Conservation (phyloP, 2,113 vertebrate species). For the Glaucomys volans region DNA sequence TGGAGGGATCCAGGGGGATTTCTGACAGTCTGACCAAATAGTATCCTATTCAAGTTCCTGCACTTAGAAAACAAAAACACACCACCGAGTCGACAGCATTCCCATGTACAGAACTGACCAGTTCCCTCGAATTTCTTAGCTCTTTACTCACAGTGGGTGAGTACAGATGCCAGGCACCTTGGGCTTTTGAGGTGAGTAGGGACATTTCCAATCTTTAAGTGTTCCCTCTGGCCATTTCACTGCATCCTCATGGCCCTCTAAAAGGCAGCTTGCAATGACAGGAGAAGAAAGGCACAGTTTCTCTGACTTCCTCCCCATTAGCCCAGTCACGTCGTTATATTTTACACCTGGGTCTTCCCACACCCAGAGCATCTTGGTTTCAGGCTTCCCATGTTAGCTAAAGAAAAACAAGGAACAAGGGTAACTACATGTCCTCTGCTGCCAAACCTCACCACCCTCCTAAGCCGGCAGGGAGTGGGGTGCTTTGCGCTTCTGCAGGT, state of each 20-base stretch:
- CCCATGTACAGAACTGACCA: neutral
- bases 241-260: neutral
- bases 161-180: neutral
- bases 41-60: neutral
- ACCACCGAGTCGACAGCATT: neutral
- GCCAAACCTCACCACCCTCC: neutral
- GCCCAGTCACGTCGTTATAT: neutral
- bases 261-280: neutral
- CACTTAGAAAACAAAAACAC: neutral
- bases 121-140: neutral
- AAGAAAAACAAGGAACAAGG: conserved; percentile 1
- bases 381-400: neutral
- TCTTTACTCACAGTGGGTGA: neutral
- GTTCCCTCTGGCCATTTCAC: neutral
- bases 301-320: neutral
- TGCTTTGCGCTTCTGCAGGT: conserved; percentile 35
- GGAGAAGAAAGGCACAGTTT: neutral
- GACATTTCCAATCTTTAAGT: neutral
- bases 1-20: neutral
- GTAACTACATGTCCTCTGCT: neutral
- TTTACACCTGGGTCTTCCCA: neutral
- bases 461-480: neutral
- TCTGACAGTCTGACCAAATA: neutral
- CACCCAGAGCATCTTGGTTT: neutral
- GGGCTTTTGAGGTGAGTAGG: neutral